These are phyloP conservation scores for Pogonocichla stellata DNA, from an alignment of 2,113 vertebrate genomes.

Conservation along the genomic window DNA sequence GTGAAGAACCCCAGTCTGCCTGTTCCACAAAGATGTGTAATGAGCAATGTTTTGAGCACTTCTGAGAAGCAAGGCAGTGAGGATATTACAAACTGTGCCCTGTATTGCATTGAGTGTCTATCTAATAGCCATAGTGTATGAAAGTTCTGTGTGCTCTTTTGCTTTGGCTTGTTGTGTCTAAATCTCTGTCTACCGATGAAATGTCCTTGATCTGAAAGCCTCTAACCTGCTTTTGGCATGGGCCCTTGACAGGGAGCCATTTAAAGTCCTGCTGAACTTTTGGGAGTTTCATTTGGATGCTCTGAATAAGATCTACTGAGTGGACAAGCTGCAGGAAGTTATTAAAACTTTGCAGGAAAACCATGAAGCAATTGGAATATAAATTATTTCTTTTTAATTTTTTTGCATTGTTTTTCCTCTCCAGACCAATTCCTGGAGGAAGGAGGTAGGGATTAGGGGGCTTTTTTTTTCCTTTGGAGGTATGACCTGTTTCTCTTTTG, in stretches of 20 bases:
- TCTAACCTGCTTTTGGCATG: background rate
- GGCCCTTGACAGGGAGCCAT: accelerated
- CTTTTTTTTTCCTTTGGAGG: background rate
- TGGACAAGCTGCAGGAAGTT: background rate
- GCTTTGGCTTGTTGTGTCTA: background rate
- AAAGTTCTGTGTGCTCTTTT: background rate
- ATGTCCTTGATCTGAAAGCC: background rate
- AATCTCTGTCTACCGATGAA: background rate
- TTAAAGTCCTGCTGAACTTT: background rate
- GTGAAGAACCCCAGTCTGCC: background rate
- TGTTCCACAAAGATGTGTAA: background rate
- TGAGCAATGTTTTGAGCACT: background rate
- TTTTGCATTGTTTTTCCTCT: accelerated
- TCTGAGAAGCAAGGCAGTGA: background rate
- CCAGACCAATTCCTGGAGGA: background rate
- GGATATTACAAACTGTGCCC: background rate
- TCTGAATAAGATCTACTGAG: background rate
- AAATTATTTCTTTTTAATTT: background rate
- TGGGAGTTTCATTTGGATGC: background rate
- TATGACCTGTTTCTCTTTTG: background rate
- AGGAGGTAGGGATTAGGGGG: background rate
- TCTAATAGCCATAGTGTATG: background rate
- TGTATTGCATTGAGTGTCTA: background rate
- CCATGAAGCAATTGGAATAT: background rate
- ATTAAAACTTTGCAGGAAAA: background rate